Evolutionary conservation across 2,113 vertebrate species (phyloP), one percentile per base, ranked within the genome.

Genomic region (Halcyon senegalensis): DNA sequence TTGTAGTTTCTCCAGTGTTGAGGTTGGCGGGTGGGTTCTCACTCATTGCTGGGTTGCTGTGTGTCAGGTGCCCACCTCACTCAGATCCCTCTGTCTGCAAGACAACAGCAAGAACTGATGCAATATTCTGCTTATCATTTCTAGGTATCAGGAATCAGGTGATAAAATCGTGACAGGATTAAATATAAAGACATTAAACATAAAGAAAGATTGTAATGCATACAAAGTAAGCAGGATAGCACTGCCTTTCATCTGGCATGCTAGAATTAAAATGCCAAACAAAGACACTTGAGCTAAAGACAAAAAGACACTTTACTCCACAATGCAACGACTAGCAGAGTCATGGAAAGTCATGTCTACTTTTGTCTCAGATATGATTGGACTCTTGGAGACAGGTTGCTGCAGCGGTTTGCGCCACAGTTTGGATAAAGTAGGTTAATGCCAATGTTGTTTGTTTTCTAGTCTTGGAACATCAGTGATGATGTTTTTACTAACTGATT

Each of bases 31-130:
- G 3, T 25, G 95, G 90, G 12, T 75, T 96, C 78, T 98, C 98
- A 9, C 96, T 98, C 98, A 98, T 98, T 1, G 21, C 93, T 88
- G 59, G 20, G 48, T 62, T 72, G 24, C 46, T 62, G 39, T 17
- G 68, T 24, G 48, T 5, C 63, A 4, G 67, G 35, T 16, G 8
- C 24, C 20, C 2, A 15, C 48, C 69, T 84, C 63, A 82, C 83
- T 96, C 79, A 94, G 87, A 83, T 48, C 51, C 43, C 59, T 95
- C 82, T 84, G 48, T 33, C 97, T 98, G 89, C 55, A 96, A 96
- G 77, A 72, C 7, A 98, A 96, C 8, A 16, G n/a, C 83, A 77
- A 56, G 87, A 25, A 69, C n/a, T 58, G 23, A 86, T 7, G 39
- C n/a, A 58, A 48, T 11, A 1, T 50, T 48, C 62, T 72, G 17